Evolutionary conservation across 1,140 invertebrate genomes (phyloP), one percentile per base, ranked within the genome.

Genomic region (Pseudobourletiella spinata): DNA sequence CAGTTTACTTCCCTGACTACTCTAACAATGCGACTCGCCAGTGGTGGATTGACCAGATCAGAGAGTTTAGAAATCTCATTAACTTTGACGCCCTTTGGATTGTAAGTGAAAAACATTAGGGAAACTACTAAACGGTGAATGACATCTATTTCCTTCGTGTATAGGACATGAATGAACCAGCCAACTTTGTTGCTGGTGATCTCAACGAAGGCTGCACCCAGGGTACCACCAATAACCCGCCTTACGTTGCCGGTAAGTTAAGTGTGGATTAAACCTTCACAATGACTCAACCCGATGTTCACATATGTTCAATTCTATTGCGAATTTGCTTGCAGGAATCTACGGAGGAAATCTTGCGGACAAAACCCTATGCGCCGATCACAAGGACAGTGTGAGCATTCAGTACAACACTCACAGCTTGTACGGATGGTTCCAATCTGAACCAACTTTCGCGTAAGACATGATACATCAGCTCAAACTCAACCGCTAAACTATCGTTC

Each of bases 381-480:
- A 70, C 42, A 52, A 58, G 3, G 72, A 75, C 29, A 14, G 39
- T 20, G 22, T 32, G 42, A 62, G 69, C 58, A 54, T 35, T 6
- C 76, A 77, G 59, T 77, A 77, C 64, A 71, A 77, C 63, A 68
- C 74, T 28, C 76, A 77, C 61, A 74, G 63, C 64, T 67, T 77
- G 18, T 77, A 74, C 66, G 77, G 77, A 2, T 73, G 73, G 69
- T 69, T 71, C 29, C 78, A 84, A 68, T 73, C 77, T 8, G 72
- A 71, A 26, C 72, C 78, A 14, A 81, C 83, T 67, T 74, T 61
- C 61, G 55, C 73, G 78, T 71, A 71, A 70, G 70, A 63, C 79
- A 30, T 80, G 79, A 22, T 80, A 78, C n/a, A n/a, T n/a, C n/a
- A n/a, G n/a, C n/a, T n/a, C 3, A 82, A 76, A 70, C 76, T 8